phyloP scores from a whole-genome alignment of 2,113 vertebrate genomes.

The Hemibagrus wyckioides region DNA sequence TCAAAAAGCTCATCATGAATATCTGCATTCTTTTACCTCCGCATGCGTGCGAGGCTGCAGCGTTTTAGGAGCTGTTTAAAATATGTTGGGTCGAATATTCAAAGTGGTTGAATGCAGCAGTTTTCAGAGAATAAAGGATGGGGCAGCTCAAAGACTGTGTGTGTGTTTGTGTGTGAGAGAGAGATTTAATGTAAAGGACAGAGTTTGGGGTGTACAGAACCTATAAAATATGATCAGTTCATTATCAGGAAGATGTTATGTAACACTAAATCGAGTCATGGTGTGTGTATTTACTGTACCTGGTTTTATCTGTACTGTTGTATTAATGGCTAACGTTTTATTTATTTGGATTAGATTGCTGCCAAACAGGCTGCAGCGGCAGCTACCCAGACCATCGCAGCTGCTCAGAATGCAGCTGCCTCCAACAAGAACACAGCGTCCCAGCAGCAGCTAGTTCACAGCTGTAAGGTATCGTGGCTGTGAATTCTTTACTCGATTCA shows the following conservation, averaged over 20 bases:
- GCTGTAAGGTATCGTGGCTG: conserved; percentile 87
- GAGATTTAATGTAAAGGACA: neutral
- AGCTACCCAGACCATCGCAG: conserved; percentile 96
- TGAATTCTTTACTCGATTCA: neutral
- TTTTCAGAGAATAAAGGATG: conserved; percentile 23
- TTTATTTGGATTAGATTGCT: conserved; percentile 78
- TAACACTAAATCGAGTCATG: neutral
- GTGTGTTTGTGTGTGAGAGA: neutral
- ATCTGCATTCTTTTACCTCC: conserved; percentile 10
- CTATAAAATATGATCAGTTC: neutral
- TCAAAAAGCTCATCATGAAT: conserved; percentile 51
- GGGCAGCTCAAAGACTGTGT: neutral
- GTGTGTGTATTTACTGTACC: neutral
- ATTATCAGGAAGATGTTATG: neutral
- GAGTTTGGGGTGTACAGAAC: neutral
- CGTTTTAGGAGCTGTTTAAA: conserved; percentile 13
- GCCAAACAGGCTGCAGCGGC: conserved; percentile 97
- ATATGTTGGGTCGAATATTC: neutral
- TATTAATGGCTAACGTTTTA: conserved; percentile 14
- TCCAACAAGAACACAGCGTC: conserved; percentile 94
- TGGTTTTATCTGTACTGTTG: neutral
- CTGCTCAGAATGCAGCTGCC: conserved; percentile 92
- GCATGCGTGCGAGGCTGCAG: neutral
- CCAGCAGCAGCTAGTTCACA: conserved; percentile 96
- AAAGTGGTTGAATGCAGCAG: neutral